Evolutionary conservation across 2,113 vertebrate species (phyloP).

Genomic region (Myrmophylax atrothorax): DNA sequence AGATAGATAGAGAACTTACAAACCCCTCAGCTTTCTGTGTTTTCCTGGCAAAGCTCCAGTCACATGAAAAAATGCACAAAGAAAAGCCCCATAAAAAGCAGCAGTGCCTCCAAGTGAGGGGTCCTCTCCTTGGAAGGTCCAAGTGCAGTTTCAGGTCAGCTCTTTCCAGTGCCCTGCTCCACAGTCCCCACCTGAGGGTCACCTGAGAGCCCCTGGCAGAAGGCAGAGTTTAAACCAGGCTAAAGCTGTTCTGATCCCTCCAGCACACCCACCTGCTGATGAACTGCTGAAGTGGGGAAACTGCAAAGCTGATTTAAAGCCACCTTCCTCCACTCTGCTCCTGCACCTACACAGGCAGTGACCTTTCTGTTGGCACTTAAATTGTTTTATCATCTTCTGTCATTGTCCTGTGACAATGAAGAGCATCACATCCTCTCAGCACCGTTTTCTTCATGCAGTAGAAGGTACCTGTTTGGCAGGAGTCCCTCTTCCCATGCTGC

Average conservation of each 20-base stretch:
- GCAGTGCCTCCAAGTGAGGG: neutral
- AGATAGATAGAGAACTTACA: neutral
- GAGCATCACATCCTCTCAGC: neutral
- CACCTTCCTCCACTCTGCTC: neutral
- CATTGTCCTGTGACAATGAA: neutral
- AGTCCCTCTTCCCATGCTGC: neutral
- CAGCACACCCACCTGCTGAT: neutral
- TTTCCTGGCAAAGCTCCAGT: neutral
- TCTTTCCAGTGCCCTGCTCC: neutral
- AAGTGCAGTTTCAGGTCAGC: neutral
- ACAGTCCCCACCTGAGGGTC: neutral
- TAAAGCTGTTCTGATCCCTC: constrained; percentile 19
- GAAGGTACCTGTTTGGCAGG: neutral
- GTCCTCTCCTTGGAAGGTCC: neutral
- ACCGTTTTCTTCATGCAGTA: neutral
- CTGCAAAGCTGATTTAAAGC: constrained; percentile 5
- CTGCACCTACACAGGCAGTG: neutral
- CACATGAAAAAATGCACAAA: too few species aligned
- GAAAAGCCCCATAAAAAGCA: neutral
- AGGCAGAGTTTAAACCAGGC: neutral
- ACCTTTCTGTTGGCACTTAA: neutral
- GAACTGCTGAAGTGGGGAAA: neutral
- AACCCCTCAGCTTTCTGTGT: neutral
- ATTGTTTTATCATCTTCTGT: neutral
- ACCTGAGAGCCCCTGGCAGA: neutral